Evolutionary conservation across 2,888 invertebrate species (phyloP).

Genomic region (Thumatha senex): DNA sequence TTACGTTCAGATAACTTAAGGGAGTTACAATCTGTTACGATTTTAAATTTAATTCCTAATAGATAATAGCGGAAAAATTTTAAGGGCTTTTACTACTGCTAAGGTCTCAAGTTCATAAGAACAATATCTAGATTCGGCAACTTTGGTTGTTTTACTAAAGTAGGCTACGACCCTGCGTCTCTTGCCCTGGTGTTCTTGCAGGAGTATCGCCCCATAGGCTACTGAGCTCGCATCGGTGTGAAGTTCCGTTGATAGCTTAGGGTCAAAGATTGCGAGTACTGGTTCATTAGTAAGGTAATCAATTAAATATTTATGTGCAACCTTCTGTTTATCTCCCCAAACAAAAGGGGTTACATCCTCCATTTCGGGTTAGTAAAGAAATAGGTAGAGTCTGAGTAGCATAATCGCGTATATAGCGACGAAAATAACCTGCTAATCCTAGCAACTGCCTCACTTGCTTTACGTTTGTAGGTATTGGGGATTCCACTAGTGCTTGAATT

Average conservation of each 20-base stretch:
- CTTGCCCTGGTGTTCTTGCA: slow-evolving; percentile 2
- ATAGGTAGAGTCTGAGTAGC: slow-evolving; percentile 23
- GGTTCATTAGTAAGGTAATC: slow-evolving; percentile 5
- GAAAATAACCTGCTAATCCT: slow-evolving; percentile 25
- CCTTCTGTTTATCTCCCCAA: slow-evolving; percentile 20
- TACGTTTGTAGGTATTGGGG: slow-evolving; percentile 29
- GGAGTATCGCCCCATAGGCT: slow-evolving; percentile 5
- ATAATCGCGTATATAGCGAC: slow-evolving; percentile 28
- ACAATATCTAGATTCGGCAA: neutral
- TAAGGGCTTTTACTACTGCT: neutral
- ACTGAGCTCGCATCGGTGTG: slow-evolving; percentile 8
- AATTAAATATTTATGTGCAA: slow-evolving; percentile 4
- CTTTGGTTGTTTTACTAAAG: slow-evolving; percentile 9
- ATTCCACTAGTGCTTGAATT: slow-evolving; percentile 34
- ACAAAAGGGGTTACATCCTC: neutral
- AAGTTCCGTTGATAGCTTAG: slow-evolving; percentile 1
- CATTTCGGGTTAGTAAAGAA: slow-evolving; percentile 21
- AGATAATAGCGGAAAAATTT: neutral
- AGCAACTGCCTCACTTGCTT: slow-evolving; percentile 30
- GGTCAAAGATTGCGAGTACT: slow-evolving; percentile 6
- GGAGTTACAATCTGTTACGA: neutral
- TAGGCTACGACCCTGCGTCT: slow-evolving; percentile 7
- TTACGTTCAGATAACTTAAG: neutral
- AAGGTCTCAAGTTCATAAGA: neutral
- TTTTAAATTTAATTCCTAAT: neutral